A percentile compares a stretch with the other conserved stretches of the same genome.
Conservation (phyloP, 2,888 invertebrate genomes). For the Furcula furcula region DNA sequence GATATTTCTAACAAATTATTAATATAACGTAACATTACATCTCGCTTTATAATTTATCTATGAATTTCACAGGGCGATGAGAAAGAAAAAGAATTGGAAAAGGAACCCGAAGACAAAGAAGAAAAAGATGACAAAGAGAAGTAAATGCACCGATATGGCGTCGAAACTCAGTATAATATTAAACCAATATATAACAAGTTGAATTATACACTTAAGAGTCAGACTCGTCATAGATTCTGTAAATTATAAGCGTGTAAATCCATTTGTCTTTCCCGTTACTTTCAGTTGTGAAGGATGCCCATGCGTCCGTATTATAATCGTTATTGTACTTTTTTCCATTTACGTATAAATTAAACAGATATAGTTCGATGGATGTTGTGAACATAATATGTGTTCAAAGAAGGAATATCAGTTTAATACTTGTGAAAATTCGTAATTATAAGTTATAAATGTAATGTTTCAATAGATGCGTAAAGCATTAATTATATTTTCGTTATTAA, state of each 20-base stretch:
- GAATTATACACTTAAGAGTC: slow-evolving; percentile 59
- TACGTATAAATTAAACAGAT: slow-evolving; percentile 30
- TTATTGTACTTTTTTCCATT: slow-evolving; percentile 39
- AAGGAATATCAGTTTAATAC: slow-evolving; percentile 19
- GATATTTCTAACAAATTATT: no score
- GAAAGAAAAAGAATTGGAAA: slow-evolving; percentile 84
- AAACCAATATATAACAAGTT: slow-evolving; percentile 37
- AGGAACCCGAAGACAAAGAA: slow-evolving; percentile 87
- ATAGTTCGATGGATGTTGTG: slow-evolving; percentile 43
- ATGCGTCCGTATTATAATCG: slow-evolving; percentile 37
- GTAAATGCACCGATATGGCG: slow-evolving; percentile 34
- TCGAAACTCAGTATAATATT: slow-evolving; percentile 25
- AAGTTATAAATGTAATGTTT: slow-evolving; percentile 23
- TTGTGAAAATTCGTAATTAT: slow-evolving; percentile 19
- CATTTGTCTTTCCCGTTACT: slow-evolving; percentile 77
- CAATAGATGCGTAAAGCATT: slow-evolving; percentile 27
- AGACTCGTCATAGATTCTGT: slow-evolving; percentile 66
- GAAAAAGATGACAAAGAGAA: slow-evolving; percentile 78
- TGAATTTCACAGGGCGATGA: slow-evolving; percentile 84
- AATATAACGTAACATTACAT: background rate
- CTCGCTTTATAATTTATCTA: background rate
- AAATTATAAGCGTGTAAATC: slow-evolving; percentile 73
- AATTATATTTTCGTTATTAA: slow-evolving; percentile 23
- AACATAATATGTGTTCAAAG: slow-evolving; percentile 21
- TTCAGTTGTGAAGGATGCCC: slow-evolving; percentile 47